A percentile compares a stretch with the other conserved stretches of the same genome.
Evolutionary conservation across 1,140 invertebrate genomes (phyloP).

Genomic region (Brevipalpus yothersi): DNA sequence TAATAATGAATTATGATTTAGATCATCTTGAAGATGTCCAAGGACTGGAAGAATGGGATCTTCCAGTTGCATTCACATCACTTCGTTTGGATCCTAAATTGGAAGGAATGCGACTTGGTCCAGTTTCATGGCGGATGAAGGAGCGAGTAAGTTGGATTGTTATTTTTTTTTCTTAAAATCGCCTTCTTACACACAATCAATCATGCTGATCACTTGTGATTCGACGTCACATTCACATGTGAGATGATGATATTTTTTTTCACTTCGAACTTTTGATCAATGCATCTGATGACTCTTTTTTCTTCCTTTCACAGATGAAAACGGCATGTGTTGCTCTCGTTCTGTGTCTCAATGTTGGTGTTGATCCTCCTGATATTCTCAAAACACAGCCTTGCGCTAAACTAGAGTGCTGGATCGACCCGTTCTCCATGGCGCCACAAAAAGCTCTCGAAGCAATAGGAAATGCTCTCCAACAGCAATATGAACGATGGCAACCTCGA

Average conservation of each 20-base stretch:
- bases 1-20: background rate
- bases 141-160: background rate
- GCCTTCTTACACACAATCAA: background rate
- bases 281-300: background rate
- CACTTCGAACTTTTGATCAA: background rate
- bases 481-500: slow-evolving; percentile 87
- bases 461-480: slow-evolving; percentile 72
- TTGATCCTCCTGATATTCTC: slow-evolving; percentile 91
- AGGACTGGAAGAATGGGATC: background rate
- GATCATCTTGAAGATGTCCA: background rate
- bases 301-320: slow-evolving; percentile 45
- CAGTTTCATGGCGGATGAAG: background rate
- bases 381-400: slow-evolving; percentile 89
- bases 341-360: slow-evolving; percentile 89
- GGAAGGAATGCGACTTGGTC: background rate
- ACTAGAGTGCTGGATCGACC: slow-evolving; percentile 81
- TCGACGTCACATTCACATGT: background rate
- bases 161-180: background rate
- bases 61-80: background rate
- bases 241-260: background rate
- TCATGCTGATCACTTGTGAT: background rate
- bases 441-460: slow-evolving; percentile 87
- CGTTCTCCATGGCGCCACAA: slow-evolving; percentile 53
- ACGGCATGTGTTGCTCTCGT: slow-evolving; percentile 98
- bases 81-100: background rate